These are phyloP conservation scores for Hofmannophila pseudospretella DNA, from an alignment of 2,888 invertebrate genomes.

Conservation along the genomic window DNA sequence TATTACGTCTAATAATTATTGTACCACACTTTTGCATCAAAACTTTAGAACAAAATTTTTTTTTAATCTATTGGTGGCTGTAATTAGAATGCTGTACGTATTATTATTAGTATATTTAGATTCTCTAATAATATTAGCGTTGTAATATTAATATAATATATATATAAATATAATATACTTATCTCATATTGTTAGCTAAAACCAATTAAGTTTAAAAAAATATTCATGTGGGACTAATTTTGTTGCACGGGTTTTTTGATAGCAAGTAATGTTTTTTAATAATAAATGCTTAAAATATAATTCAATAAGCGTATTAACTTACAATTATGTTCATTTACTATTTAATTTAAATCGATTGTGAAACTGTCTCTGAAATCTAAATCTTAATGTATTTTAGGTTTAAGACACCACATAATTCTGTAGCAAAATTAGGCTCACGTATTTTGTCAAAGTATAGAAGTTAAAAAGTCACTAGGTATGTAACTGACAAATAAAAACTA, in stretches of 20 bases:
- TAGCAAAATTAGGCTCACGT: constrained; percentile 39
- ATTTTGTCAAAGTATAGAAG: constrained; percentile 30
- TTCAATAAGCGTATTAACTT: neutral
- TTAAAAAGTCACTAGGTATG: constrained; percentile 43
- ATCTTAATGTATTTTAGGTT: no score
- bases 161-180: constrained; percentile 51
- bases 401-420: no score
- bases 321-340: no score
- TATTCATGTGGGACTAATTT: constrained; percentile 46
- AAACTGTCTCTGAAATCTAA: no score
- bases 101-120: constrained; percentile 52
- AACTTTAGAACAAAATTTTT: constrained; percentile 3
- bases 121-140: constrained; percentile 57
- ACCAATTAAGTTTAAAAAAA: constrained; percentile 44
- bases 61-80: constrained; percentile 26
- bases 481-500: constrained; percentile 23
- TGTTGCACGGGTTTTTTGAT: constrained; percentile 24
- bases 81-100: constrained; percentile 28
- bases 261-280: neutral
- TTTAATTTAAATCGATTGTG: no score
- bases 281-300: constrained; percentile 9
- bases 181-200: constrained; percentile 68
- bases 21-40: neutral
- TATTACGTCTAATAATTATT: no score
- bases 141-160: constrained; percentile 35